Evolutionary conservation across 1,140 invertebrate species (phyloP), one percentile per base, ranked within the genome.

Genomic region (Periplaneta americana): DNA sequence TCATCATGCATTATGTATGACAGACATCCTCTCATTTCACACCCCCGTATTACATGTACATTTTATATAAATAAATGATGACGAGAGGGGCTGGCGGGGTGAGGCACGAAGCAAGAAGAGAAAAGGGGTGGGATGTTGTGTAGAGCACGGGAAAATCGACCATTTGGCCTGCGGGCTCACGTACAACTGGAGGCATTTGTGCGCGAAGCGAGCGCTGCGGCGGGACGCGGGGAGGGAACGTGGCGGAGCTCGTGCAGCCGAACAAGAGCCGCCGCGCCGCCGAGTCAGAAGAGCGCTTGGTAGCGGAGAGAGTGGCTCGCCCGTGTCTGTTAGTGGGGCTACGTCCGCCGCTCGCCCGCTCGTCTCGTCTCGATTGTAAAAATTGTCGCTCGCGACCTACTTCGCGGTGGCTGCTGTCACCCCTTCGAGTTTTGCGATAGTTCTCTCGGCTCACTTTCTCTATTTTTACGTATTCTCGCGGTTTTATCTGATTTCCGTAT

Each of bases 1-100:
- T 82, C 82, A 76, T 80, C 78, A 83, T 83, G 79, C 83, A 83
- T 83, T 80, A 83, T 83, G 83, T 80, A 83, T 83, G 79, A 81
- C 82, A 82, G 78, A 80, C 79, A 82, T 82, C 81, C 83, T 83
- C 80, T 83, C 83, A 80, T 83, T 83, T 83, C 83, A 83, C 81
- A 83, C 83, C 83, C 83, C 81, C 83, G 83, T 83, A 82, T 82
- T 83, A 82, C 81, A 83, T 83, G 80, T 83, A 83, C 83, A 83
- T 83, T 83, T 83, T 83, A 83, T 83, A 83, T 83, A 83, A 83
- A 83, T 83, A 83, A 82, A 83, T 83, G 83, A 83, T 83, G 78
- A 35, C 37, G 80, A n/a, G 35, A 9, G 78, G 48, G 82, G 75
- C 28, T 18, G 34, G 78, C 66, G 74, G 34, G 82, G 78, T 34